A percentile compares a stretch with the other conserved stretches of the same genome.
These are phyloP conservation scores for Abrostola tripartita DNA, from an alignment of 2,888 invertebrate genomes.

Conservation along the genomic window DNA sequence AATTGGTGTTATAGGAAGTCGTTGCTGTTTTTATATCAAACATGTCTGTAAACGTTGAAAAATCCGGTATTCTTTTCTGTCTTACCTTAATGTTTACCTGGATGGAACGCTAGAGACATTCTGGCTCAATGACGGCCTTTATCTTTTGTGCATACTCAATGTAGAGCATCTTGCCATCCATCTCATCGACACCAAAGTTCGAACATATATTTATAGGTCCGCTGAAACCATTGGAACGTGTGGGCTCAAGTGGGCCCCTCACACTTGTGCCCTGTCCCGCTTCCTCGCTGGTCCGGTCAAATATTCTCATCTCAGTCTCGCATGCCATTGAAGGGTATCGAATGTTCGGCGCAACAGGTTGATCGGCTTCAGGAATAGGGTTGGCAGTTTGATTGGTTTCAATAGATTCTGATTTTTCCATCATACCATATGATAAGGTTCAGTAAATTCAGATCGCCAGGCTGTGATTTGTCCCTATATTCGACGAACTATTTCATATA, in stretches of 20 bases:
- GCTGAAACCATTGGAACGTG: slow-evolving; percentile 85
- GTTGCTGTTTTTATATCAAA: too few relatives aligned
- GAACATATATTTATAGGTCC: slow-evolving; percentile 84
- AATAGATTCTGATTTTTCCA: slow-evolving; percentile 4
- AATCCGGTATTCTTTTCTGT: too few relatives aligned
- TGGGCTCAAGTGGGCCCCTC: slow-evolving; percentile 81
- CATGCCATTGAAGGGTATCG: slow-evolving; percentile 87
- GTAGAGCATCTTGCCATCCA: slow-evolving; percentile 70
- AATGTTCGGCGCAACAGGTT: slow-evolving; percentile 87
- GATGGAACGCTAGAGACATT: too few relatives aligned
- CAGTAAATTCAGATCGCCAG: too few relatives aligned
- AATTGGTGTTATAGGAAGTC: too few relatives aligned
- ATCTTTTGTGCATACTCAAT: slow-evolving; percentile 16
- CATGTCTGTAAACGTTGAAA: too few relatives aligned
- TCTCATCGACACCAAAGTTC: slow-evolving; percentile 70
- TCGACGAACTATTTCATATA: too few relatives aligned
- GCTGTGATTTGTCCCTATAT: too few relatives aligned
- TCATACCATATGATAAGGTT: neutral
- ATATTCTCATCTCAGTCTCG: slow-evolving; percentile 63
- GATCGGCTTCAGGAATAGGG: slow-evolving; percentile 83
- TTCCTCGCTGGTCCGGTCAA: slow-evolving; percentile 48
- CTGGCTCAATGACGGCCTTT: too few relatives aligned
- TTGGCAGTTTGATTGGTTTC: slow-evolving; percentile 77
- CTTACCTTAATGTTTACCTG: too few relatives aligned
- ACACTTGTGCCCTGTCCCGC: slow-evolving; percentile 67